These are phyloP conservation scores for Morphnarchus princeps DNA, from an alignment of 2,113 vertebrate genomes.

Conservation along the genomic window DNA sequence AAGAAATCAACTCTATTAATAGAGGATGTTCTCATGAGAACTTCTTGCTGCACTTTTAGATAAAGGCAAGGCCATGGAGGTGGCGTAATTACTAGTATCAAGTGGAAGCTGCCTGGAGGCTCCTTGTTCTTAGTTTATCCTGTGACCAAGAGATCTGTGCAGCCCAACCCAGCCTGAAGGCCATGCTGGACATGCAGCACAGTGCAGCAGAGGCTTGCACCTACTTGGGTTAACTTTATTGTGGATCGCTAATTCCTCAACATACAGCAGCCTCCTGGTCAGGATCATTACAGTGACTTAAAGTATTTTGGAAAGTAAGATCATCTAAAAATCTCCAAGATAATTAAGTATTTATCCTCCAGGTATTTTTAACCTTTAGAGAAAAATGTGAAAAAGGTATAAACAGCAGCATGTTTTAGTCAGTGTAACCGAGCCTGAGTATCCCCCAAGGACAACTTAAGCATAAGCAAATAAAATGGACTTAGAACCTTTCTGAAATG, in stretches of 20 bases:
- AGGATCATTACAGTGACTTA: background rate
- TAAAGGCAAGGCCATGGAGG: background rate
- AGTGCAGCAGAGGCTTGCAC: background rate
- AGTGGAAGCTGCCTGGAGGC: background rate
- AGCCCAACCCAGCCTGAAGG: background rate
- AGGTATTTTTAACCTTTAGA: background rate
- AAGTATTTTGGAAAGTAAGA: background rate
- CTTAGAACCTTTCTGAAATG: background rate
- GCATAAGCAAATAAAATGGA: background rate
- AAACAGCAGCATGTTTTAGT: background rate
- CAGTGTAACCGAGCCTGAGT: background rate
- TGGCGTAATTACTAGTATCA: rapidly evolving
- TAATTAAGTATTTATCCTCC: background rate
- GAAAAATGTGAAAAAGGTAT: background rate
- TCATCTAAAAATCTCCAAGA: background rate
- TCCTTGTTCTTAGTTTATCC: background rate
- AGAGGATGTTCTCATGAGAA: background rate
- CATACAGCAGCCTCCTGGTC: background rate
- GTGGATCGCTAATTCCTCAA: background rate
- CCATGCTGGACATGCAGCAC: rapidly evolving
- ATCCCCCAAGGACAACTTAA: background rate
- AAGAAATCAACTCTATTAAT: background rate
- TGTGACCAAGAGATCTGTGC: background rate
- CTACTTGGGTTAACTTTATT: background rate
- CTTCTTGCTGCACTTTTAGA: background rate